Evolutionary conservation across 2,888 invertebrate genomes (phyloP), one percentile per base, ranked within the genome.

Genomic region (Lepidochrysops patricia): DNA sequence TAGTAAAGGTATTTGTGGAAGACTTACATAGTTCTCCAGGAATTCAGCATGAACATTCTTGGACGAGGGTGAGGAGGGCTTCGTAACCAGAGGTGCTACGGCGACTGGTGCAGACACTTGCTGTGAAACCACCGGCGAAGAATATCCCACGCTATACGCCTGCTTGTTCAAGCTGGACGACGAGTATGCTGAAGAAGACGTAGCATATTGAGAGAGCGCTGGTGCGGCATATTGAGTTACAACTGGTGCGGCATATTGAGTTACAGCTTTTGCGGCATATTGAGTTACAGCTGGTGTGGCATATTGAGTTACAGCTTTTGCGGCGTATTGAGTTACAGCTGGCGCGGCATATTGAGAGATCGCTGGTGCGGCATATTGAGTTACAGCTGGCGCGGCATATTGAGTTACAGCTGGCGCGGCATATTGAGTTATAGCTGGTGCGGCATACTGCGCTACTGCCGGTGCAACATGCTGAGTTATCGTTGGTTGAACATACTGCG

Each of bases 11-110:
- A n/a, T n/a, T n/a, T n/a, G n/a, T n/a, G n/a, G n/a, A n/a, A 5
- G 62, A 90, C 92, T 91, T 75, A 92, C 92, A 72, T 92, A 92
- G 72, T 92, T 91, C 72, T 92, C 92, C 68, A 91, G 73, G 73
- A 92, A 92, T 61, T 91, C 91, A 9, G 88, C 84, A 68, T 90
- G 90, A n/a, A 90, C 87, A 67, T 92, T 90, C 74, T 91, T 92
- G 19, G 80, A 79, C 15, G 79, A 72, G 15, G 67, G 52, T 4
- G 62, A 64, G 7, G 68, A 62, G 58, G 65, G 68, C 58, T 57
- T 37, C 12, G 66, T 69, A 62, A 67, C 62, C 37, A 60, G 65
- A 48, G 66, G 65, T 26, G 66, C 62, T 26, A 70, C 62, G 26
- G 73, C 70, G 19, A 72, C 71, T 27, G 74, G 58, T 13, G 66